Base-by-base conservation (phyloP, 2,888 invertebrate genomes). In the Dolomedes plantarius region DNA sequence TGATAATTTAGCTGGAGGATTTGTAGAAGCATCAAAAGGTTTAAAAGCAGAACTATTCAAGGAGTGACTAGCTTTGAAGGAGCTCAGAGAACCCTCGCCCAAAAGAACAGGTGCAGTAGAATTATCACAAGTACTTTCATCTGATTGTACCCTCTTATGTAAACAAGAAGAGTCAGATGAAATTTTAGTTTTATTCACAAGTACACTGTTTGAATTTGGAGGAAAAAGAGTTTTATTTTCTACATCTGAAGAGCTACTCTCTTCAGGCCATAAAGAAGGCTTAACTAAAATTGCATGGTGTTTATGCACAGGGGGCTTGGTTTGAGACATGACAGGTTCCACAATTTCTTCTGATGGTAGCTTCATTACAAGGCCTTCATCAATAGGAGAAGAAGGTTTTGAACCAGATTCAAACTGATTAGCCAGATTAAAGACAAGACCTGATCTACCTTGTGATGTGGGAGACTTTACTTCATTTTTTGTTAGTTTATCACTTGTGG, bases 401-500 rank as follows among this genome's bases (percentile, higher is more conserved):
- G 88, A 87, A 5, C 85, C 32, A 6, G 92, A 92, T 89, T 93
- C 93, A 89, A 93, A 93, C 62, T 93, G 93, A 79, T 92, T 92
- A 19, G 93, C 93, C 64, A 94, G 90, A 90, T 93, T 93, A 80
- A 94, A 90, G 29, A 94, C 93, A 72, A 94, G 90, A 65, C 93
- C 91, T 67, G 82, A 82, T 9, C 88, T 76, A 19, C 46, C 82
- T 62, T 74, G 76, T 32, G 81, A 77, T 27, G 88, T 88, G 27
- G 79, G 80, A 5, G 80, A 79, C 68, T 87, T 86, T 31, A 86
- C 19, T 50, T 87, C 87, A 36, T 32, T 72, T 73, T 88, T 87
- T n/a, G 19, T 41, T 27, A 50, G 32, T 28, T 83, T 81, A 73
- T 78, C 82, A 32, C 83, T 64, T 1, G 76, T 46, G 16, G 77